Base-by-base conservation (phyloP, 2,888 invertebrate species). In the Meiosimyza platycephala region DNA sequence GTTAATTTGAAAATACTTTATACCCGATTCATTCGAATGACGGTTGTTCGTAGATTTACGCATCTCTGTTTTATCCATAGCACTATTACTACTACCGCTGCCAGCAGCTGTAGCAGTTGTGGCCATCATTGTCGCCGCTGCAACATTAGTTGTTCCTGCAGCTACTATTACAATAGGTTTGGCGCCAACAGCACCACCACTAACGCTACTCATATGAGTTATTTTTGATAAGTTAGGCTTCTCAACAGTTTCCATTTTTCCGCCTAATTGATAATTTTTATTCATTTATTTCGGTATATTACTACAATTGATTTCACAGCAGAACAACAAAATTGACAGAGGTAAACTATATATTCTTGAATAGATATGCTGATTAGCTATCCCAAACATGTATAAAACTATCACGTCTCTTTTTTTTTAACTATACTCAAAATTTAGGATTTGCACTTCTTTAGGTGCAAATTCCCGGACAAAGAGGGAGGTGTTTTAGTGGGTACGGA, bases 1-100 rank as follows among this genome's bases (percentile, higher is more conserved):
- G 40, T 40, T 40, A 40, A 40, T 40, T 40, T 40, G 40, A 40
- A 40, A 40, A 40, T 40, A 40, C 40, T 40, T 40, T 40, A 78
- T 87, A 87, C 86, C 86, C 77, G 87, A 87, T 86, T 87, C 87
- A 80, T 87, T 86, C 70, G 87, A 87, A 82, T 84, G 86, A 66
- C 87, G 85, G 81, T 87, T 84, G 81, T 83, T 84, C 78, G 78
- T 81, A 62, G 80, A 80, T 79, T 82, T 85, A 75, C 85, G 84
- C 79, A 85, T 79, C 79, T 85, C 85, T 79, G 84, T 82, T 77
- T 84, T 85, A 78, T 82, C 81, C 75, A 75, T 72, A 65, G 73
- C 76, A 48, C 47, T 69, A 50, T 9, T 9, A 40, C 40, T 9
- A 40, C 40, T 40, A 40, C 40, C 40, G 62, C 60, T 50, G 28